These are phyloP conservation scores for Tenthredo distinguenda DNA, from an alignment of 2,888 invertebrate species.

Conservation along the genomic window DNA sequence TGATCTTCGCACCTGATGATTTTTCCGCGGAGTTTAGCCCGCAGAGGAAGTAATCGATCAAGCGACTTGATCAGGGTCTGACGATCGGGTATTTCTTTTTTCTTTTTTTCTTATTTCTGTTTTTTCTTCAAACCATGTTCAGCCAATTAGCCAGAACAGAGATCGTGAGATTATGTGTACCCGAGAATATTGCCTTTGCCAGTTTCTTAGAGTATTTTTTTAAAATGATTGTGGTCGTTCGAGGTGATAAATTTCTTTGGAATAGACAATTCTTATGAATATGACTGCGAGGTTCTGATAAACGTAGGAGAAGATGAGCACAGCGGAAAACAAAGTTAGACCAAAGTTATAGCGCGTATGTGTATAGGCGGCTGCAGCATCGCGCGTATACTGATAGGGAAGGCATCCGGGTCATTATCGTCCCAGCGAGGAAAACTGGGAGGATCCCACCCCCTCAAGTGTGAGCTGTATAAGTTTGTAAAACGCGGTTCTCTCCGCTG, in stretches of 20 bases:
- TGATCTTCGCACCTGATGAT: not conserved
- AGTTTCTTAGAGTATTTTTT: not conserved
- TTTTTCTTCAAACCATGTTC: not conserved
- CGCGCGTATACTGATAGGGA: constrained; percentile 46
- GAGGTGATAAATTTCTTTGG: not conserved
- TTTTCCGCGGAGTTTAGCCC: not conserved
- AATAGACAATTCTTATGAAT: not conserved
- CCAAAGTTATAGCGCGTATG: not conserved
- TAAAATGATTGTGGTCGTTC: not conserved
- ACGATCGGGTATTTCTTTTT: constrained; percentile 32
- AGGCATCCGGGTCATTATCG: constrained; percentile 53
- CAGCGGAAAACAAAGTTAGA: constrained; percentile 14
- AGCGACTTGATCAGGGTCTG: constrained; percentile 29
- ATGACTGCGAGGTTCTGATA: not conserved
- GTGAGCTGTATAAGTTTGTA: not conserved
- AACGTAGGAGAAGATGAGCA: not conserved
- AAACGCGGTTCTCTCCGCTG: constrained; percentile 23
- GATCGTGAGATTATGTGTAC: constrained; percentile 25
- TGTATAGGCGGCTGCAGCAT: not conserved
- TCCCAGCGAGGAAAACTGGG: constrained; percentile 8
- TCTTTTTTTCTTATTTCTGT: too few species aligned
- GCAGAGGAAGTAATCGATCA: constrained; percentile 43
- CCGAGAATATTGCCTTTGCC: not conserved
- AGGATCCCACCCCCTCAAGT: constrained; percentile 33
- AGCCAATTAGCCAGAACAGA: constrained; percentile 37